These are phyloP conservation scores for Microcaecilia unicolor DNA, from an alignment of 2,797 vertebrate genomes.

Conservation along the genomic window DNA sequence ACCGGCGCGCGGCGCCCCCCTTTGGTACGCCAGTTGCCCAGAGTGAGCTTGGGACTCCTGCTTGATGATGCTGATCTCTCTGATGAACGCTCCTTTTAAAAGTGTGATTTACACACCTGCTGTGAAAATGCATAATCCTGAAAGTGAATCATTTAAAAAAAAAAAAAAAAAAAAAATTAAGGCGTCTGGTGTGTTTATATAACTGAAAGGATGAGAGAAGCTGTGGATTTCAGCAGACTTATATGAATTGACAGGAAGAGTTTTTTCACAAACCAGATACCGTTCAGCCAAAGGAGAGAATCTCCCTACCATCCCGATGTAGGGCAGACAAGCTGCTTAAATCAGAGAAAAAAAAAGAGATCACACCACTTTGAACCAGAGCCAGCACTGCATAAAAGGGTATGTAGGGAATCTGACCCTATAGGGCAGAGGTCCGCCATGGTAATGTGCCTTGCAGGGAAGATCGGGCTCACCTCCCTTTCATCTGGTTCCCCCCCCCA, in stretches of 20 bases:
- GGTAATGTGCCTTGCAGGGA: too few relatives aligned
- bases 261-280: not conserved
- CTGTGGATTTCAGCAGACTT: not conserved
- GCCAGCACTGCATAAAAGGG: slow-evolving; percentile 2
- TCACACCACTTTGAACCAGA: slow-evolving; percentile 4
- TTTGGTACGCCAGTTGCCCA: too few relatives aligned
- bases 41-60: too few relatives aligned
- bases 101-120: too few relatives aligned
- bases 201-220: not conserved
- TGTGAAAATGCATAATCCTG: too few relatives aligned
- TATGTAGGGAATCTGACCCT: slow-evolving; percentile 37
- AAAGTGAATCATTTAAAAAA: too few relatives aligned
- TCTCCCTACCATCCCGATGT: rapidly evolving
- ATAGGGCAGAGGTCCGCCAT: not conserved
- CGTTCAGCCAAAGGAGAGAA: not conserved
- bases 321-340: not conserved
- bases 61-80: too few relatives aligned
- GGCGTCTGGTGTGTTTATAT: too few relatives aligned
- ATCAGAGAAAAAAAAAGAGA: not conserved
- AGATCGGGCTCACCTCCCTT: too few relatives aligned
- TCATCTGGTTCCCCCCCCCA: not conserved
- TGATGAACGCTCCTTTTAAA: too few relatives aligned
- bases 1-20: too few relatives aligned
- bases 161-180: too few relatives aligned
- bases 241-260: not conserved